Percentiles rank a stretch among this genome's conserved stretches.
phyloP scores from a whole-genome alignment of 92 coral and sea anemone species.

The Epizoanthus stellaris region DNA sequence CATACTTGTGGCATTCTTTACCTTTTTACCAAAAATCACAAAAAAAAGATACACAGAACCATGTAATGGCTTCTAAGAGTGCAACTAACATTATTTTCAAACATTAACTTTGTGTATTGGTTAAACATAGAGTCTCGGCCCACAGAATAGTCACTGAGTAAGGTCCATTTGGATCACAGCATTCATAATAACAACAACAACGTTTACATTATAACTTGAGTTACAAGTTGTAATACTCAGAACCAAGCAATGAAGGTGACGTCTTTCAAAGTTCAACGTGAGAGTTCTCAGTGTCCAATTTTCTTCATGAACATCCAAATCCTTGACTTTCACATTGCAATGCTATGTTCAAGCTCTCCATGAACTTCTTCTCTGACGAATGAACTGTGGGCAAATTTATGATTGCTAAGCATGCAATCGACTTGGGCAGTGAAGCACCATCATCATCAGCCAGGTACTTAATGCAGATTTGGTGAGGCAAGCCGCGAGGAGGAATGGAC shows the following conservation, averaged over 20 bases:
- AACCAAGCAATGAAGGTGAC: constrained; percentile 3
- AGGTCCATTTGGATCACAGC: constrained; percentile 25
- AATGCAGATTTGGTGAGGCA: too few species aligned
- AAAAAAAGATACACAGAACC: constrained; percentile 11
- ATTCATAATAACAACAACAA: constrained; percentile 34
- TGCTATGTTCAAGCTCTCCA: constrained; percentile 15
- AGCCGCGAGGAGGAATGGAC: too few species aligned
- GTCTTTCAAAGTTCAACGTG: constrained; percentile 12
- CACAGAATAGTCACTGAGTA: not conserved
- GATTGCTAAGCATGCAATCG: constrained; percentile 3
- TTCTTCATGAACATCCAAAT: constrained; percentile 40
- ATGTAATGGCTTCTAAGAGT: constrained; percentile 2
- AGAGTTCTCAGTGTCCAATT: constrained; percentile 2
- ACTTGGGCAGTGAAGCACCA: not conserved
- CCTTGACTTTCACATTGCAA: constrained; percentile 1
- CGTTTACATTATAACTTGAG: not conserved
- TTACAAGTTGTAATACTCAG: not conserved
- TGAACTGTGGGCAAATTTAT: constrained; percentile 21
- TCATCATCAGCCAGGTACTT: too few species aligned
- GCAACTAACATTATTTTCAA: constrained; percentile 9
- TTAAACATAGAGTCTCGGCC: constrained; percentile 12
- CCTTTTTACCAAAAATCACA: too few species aligned
- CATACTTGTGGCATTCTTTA: too few species aligned
- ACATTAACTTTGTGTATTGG: constrained; percentile 26
- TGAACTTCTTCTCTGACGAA: constrained; percentile 6